phyloP scores from a whole-genome alignment of 2,888 invertebrate genomes.

The Pelosia muscerda region DNA sequence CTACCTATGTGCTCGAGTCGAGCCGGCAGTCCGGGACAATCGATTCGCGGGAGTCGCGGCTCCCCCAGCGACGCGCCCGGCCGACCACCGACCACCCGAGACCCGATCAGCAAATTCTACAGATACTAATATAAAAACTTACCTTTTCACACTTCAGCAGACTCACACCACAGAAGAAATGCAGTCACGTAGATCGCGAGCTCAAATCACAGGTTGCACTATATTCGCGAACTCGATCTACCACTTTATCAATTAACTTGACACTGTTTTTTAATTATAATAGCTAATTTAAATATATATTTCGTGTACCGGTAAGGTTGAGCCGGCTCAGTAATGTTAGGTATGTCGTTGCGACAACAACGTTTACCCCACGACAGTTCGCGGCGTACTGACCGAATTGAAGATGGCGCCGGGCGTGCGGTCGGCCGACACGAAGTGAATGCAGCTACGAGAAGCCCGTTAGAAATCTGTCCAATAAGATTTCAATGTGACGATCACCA shows the following conservation, averaged over 20 bases:
- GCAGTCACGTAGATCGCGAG: constrained; percentile 80
- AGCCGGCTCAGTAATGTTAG: constrained; percentile 64
- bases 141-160: constrained; percentile 82
- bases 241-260: constrained; percentile 75
- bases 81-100: no score
- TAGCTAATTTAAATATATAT: constrained; percentile 53
- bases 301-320: constrained; percentile 59
- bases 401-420: constrained; percentile 75
- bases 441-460: constrained; percentile 67
- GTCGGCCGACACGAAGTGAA: constrained; percentile 74
- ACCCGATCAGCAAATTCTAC: constrained; percentile 62
- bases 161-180: constrained; percentile 77
- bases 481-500: constrained; percentile 31
- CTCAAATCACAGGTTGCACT: constrained; percentile 78
- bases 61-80: constrained; percentile 70
- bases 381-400: constrained; percentile 81
- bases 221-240: constrained; percentile 63
- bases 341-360: constrained; percentile 54
- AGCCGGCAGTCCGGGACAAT: constrained; percentile 72
- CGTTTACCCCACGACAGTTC: constrained; percentile 75
- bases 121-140: constrained; percentile 73
- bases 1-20: constrained; percentile 49
- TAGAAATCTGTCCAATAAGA: constrained; percentile 67
- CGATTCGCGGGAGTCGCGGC: constrained; percentile 75
- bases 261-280: constrained; percentile 66